Evolutionary conservation across 2,888 invertebrate genomes (phyloP).

Genomic region (Achlya flavicornis): DNA sequence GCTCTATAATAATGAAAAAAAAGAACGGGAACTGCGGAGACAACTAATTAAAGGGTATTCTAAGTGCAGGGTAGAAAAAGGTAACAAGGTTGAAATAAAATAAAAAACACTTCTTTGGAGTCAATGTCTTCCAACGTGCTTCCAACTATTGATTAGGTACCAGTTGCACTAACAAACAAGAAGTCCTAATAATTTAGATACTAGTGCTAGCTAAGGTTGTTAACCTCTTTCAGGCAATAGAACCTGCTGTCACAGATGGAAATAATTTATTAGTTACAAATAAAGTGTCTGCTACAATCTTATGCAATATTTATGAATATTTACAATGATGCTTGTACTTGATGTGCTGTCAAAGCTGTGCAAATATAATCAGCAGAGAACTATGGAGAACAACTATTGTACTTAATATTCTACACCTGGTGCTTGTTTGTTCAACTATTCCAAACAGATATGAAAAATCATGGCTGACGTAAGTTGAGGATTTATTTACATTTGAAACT

Average conservation of each 20-base stretch:
- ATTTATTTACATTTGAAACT: neutral
- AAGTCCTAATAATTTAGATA: neutral
- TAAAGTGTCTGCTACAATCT: conserved; percentile 16
- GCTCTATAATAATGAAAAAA: too few species aligned
- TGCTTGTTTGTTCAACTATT: neutral
- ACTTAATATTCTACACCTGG: neutral
- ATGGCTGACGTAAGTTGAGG: neutral
- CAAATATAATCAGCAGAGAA: conserved; percentile 13
- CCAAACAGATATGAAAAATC: neutral
- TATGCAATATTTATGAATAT: conserved; percentile 20
- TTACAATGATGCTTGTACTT: conserved; percentile 36
- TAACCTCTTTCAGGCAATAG: neutral
- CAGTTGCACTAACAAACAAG: too few species aligned
- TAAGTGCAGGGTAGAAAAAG: too few species aligned
- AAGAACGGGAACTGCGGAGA: too few species aligned
- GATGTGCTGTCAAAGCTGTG: conserved; percentile 20
- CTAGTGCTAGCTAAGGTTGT: neutral
- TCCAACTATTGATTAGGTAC: too few species aligned
- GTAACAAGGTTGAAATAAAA: too few species aligned
- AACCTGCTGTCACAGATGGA: neutral
- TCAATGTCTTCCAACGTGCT: too few species aligned
- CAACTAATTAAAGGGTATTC: too few species aligned
- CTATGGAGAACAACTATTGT: neutral
- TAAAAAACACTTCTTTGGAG: too few species aligned
- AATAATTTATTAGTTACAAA: neutral